Conservation (phyloP, 2,113 vertebrate species). For the Sinocyclocheilus rhinocerous region DNA sequence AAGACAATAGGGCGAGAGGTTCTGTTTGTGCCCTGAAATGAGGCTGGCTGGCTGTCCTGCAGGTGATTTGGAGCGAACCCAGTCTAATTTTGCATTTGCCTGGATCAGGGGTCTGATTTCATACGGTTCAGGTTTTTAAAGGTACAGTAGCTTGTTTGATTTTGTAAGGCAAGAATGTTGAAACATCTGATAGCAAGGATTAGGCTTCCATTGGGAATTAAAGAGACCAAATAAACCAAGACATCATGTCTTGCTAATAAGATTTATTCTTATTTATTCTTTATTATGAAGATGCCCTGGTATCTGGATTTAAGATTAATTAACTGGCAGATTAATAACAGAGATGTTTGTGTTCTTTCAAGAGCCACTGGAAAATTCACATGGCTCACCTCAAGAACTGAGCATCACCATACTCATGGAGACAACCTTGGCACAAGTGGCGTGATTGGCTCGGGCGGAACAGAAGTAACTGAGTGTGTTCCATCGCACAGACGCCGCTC, state of each 20-base stretch:
- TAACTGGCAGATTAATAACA: not conserved
- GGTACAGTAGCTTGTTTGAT: no score
- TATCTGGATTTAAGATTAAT: conserved; percentile 19
- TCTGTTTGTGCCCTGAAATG: conserved; percentile 1
- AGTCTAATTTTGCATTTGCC: not conserved
- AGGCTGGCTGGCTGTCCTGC: not conserved
- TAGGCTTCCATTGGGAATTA: not conserved
- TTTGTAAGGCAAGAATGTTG: not conserved
- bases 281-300: not conserved
- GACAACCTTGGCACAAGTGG: conserved; percentile 47
- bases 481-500: not conserved
- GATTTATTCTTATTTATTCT: no score
- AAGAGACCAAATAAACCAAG: not conserved
- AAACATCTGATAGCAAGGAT: not conserved
- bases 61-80: not conserved
- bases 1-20: conserved; percentile 18
- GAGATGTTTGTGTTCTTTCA: conserved; percentile 8
- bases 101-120: not conserved
- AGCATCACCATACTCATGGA: conserved; percentile 49
- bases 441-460: conserved; percentile 24
- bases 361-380: conserved; percentile 20
- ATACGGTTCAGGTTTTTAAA: not conserved
- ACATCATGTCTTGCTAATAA: not conserved
- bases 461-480: conserved; percentile 6
- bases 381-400: conserved; percentile 17